phyloP scores from a whole-genome alignment of 2,888 invertebrate genomes.

The Hecatera dysodea region DNA sequence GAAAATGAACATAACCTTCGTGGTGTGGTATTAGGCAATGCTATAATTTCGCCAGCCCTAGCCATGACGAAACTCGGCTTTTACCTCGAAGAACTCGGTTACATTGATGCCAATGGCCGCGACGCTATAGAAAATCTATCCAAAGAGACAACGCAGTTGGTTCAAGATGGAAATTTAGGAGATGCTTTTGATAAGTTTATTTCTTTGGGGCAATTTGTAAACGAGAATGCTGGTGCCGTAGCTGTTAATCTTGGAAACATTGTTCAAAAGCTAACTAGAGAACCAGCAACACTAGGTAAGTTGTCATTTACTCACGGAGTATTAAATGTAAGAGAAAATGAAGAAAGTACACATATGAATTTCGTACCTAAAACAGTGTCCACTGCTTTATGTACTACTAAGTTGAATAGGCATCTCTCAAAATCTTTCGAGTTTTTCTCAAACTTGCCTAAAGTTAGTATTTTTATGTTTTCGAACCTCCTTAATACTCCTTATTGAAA shows the following conservation, averaged over 20 bases:
- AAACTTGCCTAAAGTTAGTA: too few species aligned
- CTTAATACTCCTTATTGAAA: too few species aligned
- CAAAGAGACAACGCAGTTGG: constrained; percentile 83
- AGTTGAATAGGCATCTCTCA: background rate
- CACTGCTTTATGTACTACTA: too few species aligned
- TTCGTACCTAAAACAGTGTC: background rate
- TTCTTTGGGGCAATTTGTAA: constrained; percentile 91
- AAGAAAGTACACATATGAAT: too few species aligned
- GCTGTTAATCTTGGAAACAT: constrained; percentile 93
- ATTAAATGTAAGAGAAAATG: too few species aligned
- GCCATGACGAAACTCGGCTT: constrained; percentile 82
- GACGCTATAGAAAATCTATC: constrained; percentile 90
- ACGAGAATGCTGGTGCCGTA: constrained; percentile 91
- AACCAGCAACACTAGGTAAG: constrained; percentile 25
- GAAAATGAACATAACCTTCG: constrained; percentile 27
- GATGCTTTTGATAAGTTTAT: constrained; percentile 92
- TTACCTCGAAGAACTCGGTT: constrained; percentile 89
- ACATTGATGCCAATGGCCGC: constrained; percentile 93
- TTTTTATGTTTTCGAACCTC: too few species aligned
- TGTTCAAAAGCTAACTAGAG: constrained; percentile 74
- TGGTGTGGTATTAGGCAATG: constrained; percentile 95
- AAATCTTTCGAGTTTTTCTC: too few species aligned
- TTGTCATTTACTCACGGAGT: background rate
- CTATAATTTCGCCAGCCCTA: constrained; percentile 94
- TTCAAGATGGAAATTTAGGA: constrained; percentile 88